phyloP scores from a whole-genome alignment of 2,797 vertebrate species.

The Anabacerthia variegaticeps region DNA sequence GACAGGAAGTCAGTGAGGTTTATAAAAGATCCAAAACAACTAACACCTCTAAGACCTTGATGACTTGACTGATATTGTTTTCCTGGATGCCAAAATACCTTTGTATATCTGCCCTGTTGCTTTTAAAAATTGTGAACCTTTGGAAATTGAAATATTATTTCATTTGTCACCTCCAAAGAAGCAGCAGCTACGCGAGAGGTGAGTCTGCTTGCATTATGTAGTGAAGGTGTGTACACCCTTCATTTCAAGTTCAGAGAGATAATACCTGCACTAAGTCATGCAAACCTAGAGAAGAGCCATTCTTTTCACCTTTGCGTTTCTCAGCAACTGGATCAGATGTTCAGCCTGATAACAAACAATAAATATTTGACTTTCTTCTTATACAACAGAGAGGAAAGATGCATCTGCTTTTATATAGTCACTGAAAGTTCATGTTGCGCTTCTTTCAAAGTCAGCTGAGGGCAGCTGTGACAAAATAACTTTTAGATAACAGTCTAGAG shows the following conservation, averaged over 20 bases:
- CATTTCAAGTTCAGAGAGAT: not conserved
- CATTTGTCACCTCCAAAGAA: not conserved
- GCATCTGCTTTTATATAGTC: not conserved
- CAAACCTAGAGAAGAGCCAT: not conserved
- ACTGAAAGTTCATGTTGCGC: not conserved
- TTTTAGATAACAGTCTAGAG: not conserved
- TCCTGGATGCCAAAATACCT: not conserved
- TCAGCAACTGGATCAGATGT: not conserved
- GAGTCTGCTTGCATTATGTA: not conserved
- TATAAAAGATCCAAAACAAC: not conserved
- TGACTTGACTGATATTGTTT: not conserved
- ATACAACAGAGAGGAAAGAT: not conserved
- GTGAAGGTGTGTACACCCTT: too few relatives aligned
- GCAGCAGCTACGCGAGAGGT: not conserved
- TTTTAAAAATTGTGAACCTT: not conserved
- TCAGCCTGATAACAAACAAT: not conserved
- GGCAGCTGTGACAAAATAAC: not conserved
- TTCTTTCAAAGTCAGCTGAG: not conserved
- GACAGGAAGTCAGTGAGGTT: not conserved
- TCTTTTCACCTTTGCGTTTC: not conserved
- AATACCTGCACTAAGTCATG: not conserved
- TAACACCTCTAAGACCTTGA: not conserved
- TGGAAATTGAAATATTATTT: not conserved
- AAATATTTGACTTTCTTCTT: not conserved
- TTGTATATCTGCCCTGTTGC: fast-evolving